phyloP scores from a whole-genome alignment of 2,888 invertebrate species.

The Dorcus parallelipipedus region DNA sequence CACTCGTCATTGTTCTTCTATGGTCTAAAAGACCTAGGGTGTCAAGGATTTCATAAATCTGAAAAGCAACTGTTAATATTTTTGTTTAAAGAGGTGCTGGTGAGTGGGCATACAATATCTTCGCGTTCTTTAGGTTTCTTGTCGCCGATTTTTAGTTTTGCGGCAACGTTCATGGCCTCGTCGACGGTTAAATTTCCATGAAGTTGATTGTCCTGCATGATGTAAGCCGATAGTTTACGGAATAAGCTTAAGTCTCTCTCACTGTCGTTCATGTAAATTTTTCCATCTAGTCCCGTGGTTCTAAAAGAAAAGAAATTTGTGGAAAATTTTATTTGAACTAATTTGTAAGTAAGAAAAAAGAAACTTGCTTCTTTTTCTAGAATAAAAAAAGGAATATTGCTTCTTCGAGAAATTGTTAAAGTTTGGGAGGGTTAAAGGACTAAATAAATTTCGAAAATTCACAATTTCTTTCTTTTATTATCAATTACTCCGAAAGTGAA shows the following conservation, averaged over 20 bases:
- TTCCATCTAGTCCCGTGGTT: conserved; percentile 76
- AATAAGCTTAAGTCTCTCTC: conserved; percentile 82
- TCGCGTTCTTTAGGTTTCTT: conserved; percentile 69
- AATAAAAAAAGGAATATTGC: too few species aligned
- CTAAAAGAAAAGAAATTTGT: conserved; percentile 47
- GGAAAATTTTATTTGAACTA: too few species aligned
- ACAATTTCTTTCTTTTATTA: too few species aligned
- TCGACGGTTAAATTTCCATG: conserved; percentile 89
- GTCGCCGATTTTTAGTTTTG: conserved; percentile 81
- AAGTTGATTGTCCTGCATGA: conserved; percentile 94
- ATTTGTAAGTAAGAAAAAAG: too few species aligned
- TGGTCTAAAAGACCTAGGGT: conserved; percentile 85
- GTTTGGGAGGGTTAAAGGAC: too few species aligned
- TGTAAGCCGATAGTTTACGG: conserved; percentile 91
- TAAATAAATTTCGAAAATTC: too few species aligned
- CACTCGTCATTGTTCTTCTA: conserved; percentile 84
- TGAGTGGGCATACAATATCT: conserved; percentile 65
- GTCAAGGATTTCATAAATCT: conserved; percentile 91
- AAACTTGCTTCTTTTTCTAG: too few species aligned
- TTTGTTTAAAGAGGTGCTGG: neutral
- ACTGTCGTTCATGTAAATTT: conserved; percentile 80
- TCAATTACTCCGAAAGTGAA: too few species aligned
- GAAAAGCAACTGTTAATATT: conserved; percentile 28
- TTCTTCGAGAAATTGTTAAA: too few species aligned
- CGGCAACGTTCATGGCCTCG: conserved; percentile 92